These are phyloP conservation scores for Gallinago stenura DNA, from an alignment of 2,797 vertebrate genomes.

Conservation along the genomic window DNA sequence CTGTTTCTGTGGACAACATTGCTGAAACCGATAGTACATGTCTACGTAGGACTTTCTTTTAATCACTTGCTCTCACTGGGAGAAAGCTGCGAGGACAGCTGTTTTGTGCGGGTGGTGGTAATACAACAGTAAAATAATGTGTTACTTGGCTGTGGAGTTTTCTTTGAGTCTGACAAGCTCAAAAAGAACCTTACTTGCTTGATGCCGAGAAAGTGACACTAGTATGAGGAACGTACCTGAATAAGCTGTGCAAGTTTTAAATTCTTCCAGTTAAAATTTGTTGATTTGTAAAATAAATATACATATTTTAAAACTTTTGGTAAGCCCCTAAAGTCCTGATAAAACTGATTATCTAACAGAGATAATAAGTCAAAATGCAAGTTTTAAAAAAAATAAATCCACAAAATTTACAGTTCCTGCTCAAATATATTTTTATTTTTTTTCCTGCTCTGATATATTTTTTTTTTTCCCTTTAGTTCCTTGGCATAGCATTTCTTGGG, in stretches of 20 bases:
- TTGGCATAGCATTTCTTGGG: conserved; percentile 95
- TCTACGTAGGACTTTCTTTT: not conserved
- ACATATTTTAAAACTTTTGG: not conserved
- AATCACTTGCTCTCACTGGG: not conserved
- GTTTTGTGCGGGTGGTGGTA: not conserved
- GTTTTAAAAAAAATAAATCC: not conserved
- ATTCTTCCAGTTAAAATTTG: not conserved
- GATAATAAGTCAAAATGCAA: not conserved
- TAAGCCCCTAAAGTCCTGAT: not conserved
- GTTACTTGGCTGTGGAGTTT: not conserved
- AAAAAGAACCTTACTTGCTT: not conserved
- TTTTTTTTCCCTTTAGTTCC: conserved; percentile 82
- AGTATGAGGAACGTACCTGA: not conserved
- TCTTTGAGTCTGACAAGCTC: not conserved
- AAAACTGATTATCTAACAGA: not conserved
- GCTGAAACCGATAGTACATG: not conserved
- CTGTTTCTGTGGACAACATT: not conserved
- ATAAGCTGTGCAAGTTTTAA: not conserved
- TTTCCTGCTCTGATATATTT: not conserved
- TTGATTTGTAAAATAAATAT: not conserved
- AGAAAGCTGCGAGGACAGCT: rapidly evolving
- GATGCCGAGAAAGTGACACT: not conserved
- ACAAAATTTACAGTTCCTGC: not conserved
- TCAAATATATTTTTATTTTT: not conserved
- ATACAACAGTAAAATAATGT: not conserved